Conservation (phyloP, 1,140 invertebrate species). For the Heliothis subflexa region DNA sequence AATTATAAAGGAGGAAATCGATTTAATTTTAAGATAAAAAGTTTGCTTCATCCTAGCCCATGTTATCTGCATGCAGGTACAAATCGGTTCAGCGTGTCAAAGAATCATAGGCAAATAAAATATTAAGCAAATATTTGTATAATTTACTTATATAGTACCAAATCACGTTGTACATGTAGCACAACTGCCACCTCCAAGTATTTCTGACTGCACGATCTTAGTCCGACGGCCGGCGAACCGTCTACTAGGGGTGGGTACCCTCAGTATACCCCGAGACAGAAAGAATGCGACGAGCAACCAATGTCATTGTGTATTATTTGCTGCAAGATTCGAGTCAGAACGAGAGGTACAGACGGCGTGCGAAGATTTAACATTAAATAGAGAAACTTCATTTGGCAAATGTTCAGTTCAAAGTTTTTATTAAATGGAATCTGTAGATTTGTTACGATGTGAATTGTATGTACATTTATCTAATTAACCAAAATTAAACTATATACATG, state of each 20-base stretch:
- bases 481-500: too few relatives aligned
- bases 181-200: slow-evolving; percentile 14
- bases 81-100: too few relatives aligned
- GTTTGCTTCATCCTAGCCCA: too few relatives aligned
- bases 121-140: too few relatives aligned
- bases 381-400: slow-evolving; percentile 17
- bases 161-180: too few relatives aligned
- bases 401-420: slow-evolving; percentile 17
- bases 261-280: slow-evolving; percentile 52
- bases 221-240: slow-evolving; percentile 48
- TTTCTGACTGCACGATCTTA: slow-evolving; percentile 34
- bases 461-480: too few relatives aligned
- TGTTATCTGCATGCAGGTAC: too few relatives aligned
- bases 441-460: too few relatives aligned
- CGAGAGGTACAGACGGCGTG: background rate
- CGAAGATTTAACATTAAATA: slow-evolving; percentile 2
- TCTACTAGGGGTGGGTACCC: slow-evolving; percentile 54
- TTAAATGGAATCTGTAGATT: slow-evolving; percentile 1
- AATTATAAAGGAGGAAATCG: too few relatives aligned
- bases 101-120: too few relatives aligned
- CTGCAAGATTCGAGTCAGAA: slow-evolving; percentile 37
- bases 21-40: slow-evolving; percentile 1
- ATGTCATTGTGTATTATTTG: slow-evolving; percentile 51
- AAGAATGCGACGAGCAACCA: slow-evolving; percentile 58
- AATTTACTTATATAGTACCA: too few relatives aligned